Percentiles rank a stretch among this genome's conserved stretches.
phyloP scores from a whole-genome alignment of 2,888 invertebrate genomes.

The Scaptomyza reducta region DNA sequence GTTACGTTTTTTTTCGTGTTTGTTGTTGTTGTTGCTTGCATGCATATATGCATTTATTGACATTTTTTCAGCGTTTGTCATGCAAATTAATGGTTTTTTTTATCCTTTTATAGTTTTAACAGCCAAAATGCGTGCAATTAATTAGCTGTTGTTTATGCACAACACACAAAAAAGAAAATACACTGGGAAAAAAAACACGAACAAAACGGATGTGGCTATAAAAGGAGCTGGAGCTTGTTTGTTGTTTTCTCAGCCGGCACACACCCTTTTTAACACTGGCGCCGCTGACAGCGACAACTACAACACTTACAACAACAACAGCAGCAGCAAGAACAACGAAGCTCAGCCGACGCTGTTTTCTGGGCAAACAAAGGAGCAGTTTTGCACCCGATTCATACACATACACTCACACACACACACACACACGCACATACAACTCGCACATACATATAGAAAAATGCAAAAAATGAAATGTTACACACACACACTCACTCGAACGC shows the following conservation, averaged over 20 bases:
- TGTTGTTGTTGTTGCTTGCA: conserved; percentile 35
- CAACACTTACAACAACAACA: conserved; percentile 34
- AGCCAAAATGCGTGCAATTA: conserved; percentile 65
- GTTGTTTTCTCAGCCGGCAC: conserved; percentile 53
- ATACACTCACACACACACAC: conserved; percentile 29
- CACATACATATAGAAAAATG: conserved; percentile 36
- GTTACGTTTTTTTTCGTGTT: conserved; percentile 33
- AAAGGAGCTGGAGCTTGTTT: conserved; percentile 47
- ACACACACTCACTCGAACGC: conserved; percentile 21
- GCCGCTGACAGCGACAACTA: conserved; percentile 51
- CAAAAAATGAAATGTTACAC: conserved; percentile 49
- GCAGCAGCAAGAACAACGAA: conserved; percentile 46
- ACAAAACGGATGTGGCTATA: conserved; percentile 54
- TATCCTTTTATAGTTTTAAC: conserved; percentile 27
- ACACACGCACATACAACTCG: conserved; percentile 16
- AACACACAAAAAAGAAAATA: conserved; percentile 13
- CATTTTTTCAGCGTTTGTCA: conserved; percentile 58
- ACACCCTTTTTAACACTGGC: conserved; percentile 64
- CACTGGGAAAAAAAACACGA: conserved; percentile 12
- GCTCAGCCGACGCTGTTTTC: conserved; percentile 63
- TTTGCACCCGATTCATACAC: conserved; percentile 61
- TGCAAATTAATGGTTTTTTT: conserved; percentile 36
- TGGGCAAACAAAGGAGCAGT: conserved; percentile 75
- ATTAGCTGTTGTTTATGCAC: conserved; percentile 48
- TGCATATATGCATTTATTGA: conserved; percentile 73